Conservation (phyloP, 2,113 vertebrate species). For the Mugil cephalus region DNA sequence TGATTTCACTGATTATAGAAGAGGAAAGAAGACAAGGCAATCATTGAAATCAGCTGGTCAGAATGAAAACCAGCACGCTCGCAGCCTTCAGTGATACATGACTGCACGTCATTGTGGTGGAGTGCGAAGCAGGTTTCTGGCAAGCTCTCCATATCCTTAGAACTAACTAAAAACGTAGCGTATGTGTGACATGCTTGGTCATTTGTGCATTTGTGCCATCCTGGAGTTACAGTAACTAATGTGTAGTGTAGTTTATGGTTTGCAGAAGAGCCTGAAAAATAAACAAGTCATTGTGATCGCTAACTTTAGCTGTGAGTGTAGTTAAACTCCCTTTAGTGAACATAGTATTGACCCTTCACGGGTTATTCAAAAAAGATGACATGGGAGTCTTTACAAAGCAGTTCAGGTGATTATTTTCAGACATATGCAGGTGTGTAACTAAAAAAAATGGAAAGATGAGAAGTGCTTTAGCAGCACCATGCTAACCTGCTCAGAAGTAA, state of each 20-base stretch:
- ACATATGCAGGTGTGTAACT: no score
- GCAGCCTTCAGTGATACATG: constrained; percentile 31
- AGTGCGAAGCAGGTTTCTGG: constrained; percentile 29
- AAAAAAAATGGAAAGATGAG: no score
- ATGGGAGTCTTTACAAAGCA: no score
- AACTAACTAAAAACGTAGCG: constrained; percentile 2
- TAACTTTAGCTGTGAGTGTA: neutral
- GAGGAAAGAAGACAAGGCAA: constrained; percentile 39
- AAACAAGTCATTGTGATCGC: neutral
- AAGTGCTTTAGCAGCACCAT: no score
- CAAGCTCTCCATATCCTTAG: constrained; percentile 6
- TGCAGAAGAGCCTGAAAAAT: neutral
- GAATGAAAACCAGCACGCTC: constrained; percentile 58
- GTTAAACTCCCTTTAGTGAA: neutral
- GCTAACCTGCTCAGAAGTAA: no score
- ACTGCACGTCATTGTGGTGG: constrained; percentile 20
- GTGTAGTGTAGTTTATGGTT: neutral
- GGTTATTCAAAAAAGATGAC: no score
- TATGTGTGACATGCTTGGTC: neutral
- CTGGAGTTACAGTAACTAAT: neutral
- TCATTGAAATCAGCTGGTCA: constrained; percentile 65
- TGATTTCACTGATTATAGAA: constrained; percentile 63
- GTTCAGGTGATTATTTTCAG: no score
- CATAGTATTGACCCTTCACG: no score
- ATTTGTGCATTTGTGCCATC: neutral